phyloP scores from a whole-genome alignment of 2,113 vertebrate genomes.

The Bagarius yarrelli region DNA sequence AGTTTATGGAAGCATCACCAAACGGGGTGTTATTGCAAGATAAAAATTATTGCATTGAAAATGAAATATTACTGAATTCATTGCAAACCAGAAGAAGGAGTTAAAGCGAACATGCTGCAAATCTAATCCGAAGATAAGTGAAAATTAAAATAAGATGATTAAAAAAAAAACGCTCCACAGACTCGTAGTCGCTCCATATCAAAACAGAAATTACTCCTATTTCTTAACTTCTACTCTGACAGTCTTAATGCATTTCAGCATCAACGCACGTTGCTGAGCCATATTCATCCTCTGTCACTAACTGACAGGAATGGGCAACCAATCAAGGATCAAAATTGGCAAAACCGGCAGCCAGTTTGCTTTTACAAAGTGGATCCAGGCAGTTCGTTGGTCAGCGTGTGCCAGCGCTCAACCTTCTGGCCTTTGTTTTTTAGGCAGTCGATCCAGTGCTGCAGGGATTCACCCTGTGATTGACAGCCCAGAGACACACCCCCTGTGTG shows the following conservation, averaged over 20 bases:
- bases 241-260: neutral
- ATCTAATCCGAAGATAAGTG: neutral
- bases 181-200: neutral
- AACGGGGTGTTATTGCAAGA: slow-evolving; percentile 63
- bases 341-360: slow-evolving; percentile 44
- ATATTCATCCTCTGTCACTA: neutral
- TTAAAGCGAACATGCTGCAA: neutral
- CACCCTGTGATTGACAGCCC: slow-evolving; percentile 78
- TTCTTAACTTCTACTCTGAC: neutral
- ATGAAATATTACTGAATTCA: neutral
- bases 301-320: slow-evolving; percentile 46
- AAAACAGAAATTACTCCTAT: neutral
- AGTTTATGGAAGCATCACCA: slow-evolving; percentile 67
- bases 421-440: slow-evolving; percentile 84
- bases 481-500: slow-evolving; percentile 78
- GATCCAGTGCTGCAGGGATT: slow-evolving; percentile 82
- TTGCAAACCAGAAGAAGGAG: neutral
- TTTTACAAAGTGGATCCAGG: slow-evolving; percentile 75
- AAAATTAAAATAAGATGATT: neutral
- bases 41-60: slow-evolving; percentile 48
- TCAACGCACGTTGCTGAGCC: neutral
- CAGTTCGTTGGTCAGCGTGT: slow-evolving; percentile 86
- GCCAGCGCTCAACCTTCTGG: slow-evolving; percentile 82
- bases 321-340: slow-evolving; percentile 10
- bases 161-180: neutral